These are phyloP conservation scores for Monochamus saltuarius DNA, from an alignment of 1,140 invertebrate genomes.

Conservation along the genomic window DNA sequence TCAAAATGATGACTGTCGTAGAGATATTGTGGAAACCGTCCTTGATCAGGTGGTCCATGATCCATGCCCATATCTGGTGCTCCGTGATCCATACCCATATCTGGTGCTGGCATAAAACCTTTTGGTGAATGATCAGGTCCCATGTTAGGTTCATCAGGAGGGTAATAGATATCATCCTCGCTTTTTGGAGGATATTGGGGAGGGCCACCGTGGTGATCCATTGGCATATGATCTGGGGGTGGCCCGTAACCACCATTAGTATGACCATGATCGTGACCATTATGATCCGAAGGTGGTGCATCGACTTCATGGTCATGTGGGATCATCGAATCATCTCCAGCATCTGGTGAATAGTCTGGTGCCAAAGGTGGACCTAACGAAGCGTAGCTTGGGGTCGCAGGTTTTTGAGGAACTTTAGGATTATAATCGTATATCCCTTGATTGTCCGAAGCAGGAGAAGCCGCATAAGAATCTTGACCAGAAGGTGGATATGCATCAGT, in stretches of 20 bases:
- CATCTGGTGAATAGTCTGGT: constrained; percentile 11
- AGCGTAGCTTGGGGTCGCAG: constrained; percentile 22
- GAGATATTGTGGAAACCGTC: constrained; percentile 31
- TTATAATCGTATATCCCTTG: constrained; percentile 17
- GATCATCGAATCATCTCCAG: neutral
- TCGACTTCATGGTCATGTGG: constrained; percentile 2
- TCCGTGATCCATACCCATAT: constrained; percentile 11
- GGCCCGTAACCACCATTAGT: constrained; percentile 3
- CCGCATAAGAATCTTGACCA: constrained; percentile 6
- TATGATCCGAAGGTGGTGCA: constrained; percentile 22
- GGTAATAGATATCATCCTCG: constrained; percentile 31
- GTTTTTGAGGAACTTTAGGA: constrained; percentile 13
- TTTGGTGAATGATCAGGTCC: constrained; percentile 16
- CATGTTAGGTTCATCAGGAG: constrained; percentile 29
- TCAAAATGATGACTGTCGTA: constrained; percentile 39
- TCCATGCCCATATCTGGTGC: constrained; percentile 9
- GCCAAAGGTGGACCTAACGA: constrained; percentile 33
- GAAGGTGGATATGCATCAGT: neutral
- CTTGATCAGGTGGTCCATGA: constrained; percentile 17
- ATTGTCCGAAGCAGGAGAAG: constrained; percentile 10
- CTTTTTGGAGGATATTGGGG: constrained; percentile 30
- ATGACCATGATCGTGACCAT: constrained; percentile 28
- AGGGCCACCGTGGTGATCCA: constrained; percentile 10
- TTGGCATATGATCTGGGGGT: constrained; percentile 30
- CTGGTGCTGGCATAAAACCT: neutral